Conservation (phyloP, 1,140 invertebrate species). For the Lasioglossum albipes region DNA sequence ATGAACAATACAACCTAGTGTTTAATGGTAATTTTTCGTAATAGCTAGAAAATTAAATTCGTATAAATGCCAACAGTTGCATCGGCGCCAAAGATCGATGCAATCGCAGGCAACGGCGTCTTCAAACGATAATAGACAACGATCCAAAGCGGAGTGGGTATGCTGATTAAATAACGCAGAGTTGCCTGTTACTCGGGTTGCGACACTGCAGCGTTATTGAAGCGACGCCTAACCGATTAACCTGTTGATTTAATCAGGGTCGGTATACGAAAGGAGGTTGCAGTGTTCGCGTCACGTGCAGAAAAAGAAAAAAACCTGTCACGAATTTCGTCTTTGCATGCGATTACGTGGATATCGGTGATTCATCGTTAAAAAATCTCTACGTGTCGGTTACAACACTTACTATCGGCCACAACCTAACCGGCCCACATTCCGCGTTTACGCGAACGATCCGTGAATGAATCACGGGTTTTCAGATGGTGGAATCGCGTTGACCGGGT, state of each 20-base stretch:
- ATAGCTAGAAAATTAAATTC: no score
- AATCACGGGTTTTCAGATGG: conserved; percentile 31
- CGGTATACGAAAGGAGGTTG: conserved; percentile 23
- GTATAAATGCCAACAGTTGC: no score
- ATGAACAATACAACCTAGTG: no score
- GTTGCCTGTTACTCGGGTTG: conserved; percentile 19
- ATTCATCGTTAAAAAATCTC: conserved; percentile 42
- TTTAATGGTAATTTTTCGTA: no score
- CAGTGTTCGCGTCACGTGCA: neutral
- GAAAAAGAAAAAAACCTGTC: neutral
- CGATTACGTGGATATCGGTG: neutral
- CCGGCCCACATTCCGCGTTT: conserved; percentile 25
- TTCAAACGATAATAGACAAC: neutral
- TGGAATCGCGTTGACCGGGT: neutral
- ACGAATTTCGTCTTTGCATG: conserved; percentile 15
- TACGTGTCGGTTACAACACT: conserved; percentile 16
- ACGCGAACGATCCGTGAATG: conserved; percentile 32
- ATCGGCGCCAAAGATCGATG: no score
- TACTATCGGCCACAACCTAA: conserved; percentile 10
- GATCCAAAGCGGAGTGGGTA: neutral
- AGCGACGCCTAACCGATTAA: conserved; percentile 36
- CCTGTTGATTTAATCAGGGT: conserved; percentile 10
- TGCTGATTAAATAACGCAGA: neutral
- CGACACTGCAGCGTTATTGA: conserved; percentile 22
- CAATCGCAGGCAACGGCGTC: no score